Percentiles rank a stretch among this genome's conserved stretches.
Conservation (phyloP, 2,888 invertebrate genomes). For the Himalopsyche japonica region DNA sequence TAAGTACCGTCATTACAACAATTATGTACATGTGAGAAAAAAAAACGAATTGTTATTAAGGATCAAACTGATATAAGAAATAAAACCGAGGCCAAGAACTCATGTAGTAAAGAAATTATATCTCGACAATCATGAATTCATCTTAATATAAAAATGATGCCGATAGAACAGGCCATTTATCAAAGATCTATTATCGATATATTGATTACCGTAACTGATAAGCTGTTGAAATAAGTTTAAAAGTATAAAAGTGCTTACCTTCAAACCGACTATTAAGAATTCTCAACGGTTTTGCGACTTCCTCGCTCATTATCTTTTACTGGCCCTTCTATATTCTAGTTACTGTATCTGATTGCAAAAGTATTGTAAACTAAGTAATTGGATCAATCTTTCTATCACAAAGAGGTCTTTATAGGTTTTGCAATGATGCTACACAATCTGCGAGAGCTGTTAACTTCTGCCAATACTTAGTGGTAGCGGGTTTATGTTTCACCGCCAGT, state of each 20-base stretch:
- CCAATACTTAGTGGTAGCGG: neutral
- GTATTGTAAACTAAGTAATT: constrained; percentile 23
- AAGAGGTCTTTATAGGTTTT: neutral
- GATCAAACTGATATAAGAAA: no score
- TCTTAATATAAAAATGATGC: neutral
- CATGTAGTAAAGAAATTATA: no score
- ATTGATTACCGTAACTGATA: neutral
- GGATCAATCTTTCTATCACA: constrained; percentile 9
- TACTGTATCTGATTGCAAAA: constrained; percentile 1
- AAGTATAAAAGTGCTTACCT: neutral
- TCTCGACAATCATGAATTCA: no score
- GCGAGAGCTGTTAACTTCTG: neutral
- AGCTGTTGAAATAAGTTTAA: neutral
- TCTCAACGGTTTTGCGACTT: constrained; percentile 13
- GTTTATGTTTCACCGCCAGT: neutral
- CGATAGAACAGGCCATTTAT: neutral
- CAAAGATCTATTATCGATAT: neutral
- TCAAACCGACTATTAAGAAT: constrained; percentile 7
- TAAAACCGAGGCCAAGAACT: no score
- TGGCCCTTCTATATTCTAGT: constrained; percentile 6
- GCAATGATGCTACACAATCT: constrained; percentile 6
- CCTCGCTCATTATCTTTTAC: constrained; percentile 18
- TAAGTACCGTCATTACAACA: no score
- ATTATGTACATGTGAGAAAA: no score
- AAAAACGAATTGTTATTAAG: no score